Percentiles rank a stretch among this genome's conserved stretches.
phyloP scores from a whole-genome alignment of 2,113 vertebrate genomes.

The Eretmochelys imbricata region DNA sequence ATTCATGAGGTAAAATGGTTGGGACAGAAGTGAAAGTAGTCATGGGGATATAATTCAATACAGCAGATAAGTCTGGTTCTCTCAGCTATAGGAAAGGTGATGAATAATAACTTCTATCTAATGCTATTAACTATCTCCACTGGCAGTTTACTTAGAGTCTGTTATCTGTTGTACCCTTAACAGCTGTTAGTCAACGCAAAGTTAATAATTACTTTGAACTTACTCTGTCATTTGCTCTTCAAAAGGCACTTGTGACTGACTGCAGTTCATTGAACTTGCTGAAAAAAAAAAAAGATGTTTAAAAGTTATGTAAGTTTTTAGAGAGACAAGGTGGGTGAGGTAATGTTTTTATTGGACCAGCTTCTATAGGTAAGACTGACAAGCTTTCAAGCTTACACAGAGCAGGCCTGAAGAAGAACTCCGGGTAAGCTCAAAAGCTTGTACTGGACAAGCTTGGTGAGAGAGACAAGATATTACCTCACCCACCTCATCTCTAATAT shows the following conservation, averaged over 20 bases:
- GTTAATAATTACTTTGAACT: slow-evolving; percentile 47
- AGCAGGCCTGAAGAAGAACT: not conserved
- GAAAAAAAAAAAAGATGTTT: not conserved
- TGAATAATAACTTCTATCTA: not conserved
- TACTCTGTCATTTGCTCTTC: slow-evolving; percentile 64
- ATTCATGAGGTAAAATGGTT: not conserved
- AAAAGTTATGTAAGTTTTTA: slow-evolving; percentile 12
- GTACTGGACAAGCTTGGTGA: too few relatives aligned
- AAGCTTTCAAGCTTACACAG: not conserved
- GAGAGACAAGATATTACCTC: not conserved
- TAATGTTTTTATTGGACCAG: not conserved
- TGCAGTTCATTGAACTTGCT: slow-evolving; percentile 60
- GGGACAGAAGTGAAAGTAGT: not conserved
- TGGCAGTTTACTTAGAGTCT: not conserved
- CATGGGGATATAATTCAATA: not conserved
- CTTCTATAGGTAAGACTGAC: not conserved
- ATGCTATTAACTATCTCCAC: not conserved
- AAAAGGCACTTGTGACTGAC: slow-evolving; percentile 54
- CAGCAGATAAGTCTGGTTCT: not conserved
- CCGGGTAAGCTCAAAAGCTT: not conserved
- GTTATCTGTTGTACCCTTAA: not conserved
- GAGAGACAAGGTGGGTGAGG: not conserved
- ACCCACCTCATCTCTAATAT: not conserved
- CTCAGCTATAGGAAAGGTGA: not conserved
- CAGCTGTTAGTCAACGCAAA: not conserved